Base-by-base conservation (phyloP, 2,113 vertebrate genomes). In the Neodontobutis hainanensis region DNA sequence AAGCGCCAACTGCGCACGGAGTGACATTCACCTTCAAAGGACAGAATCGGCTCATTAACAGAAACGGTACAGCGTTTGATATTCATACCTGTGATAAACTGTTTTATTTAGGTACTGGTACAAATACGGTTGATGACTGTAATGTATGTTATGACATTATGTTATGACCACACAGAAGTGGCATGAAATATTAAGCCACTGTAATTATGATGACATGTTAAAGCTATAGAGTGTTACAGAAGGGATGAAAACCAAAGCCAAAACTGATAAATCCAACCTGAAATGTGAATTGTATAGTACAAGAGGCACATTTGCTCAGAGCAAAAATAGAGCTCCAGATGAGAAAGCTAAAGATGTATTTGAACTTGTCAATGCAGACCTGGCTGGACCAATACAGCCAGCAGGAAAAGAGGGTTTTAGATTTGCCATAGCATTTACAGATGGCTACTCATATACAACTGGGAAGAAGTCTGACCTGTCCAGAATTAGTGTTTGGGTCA, bases 261-360 rank as follows among this genome's bases (percentile, higher is more conserved):
- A 36, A 36, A 61, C 5, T 34, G 3, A 35, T 46, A 51, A 43
- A 44, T 77, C 15, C 10, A 67, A 46, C 3, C 12, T 72, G 57
- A 15, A 46, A 5, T 76, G 67, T 70, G 74, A 77, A 46, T 56
- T 70, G 1, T 70, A n/a, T n/a, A n/a, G 66, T n/a, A 65, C 11
- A 4, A 40, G 65, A 11, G 44, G 12, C 11, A 46, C 3, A 46
- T 46, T 46, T 46, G 12, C 44, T 11, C 44, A 43, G 10, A 43
- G 42, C 10, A 43, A 11, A 43, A 43, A 43, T 43, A 11, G 6
- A 8, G 42, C 6, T 11, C 44, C 44, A 11, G 44, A 46, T 46
- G 44, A 46, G 12, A 3, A 46, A 46, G 44, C 44, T 8, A 46
- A 46, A 46, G 44, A 46, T 46, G 12, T 46, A 11, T 9, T 46